These are phyloP conservation scores for Percina caprodes DNA, from an alignment of 2,113 vertebrate genomes.

Conservation along the genomic window DNA sequence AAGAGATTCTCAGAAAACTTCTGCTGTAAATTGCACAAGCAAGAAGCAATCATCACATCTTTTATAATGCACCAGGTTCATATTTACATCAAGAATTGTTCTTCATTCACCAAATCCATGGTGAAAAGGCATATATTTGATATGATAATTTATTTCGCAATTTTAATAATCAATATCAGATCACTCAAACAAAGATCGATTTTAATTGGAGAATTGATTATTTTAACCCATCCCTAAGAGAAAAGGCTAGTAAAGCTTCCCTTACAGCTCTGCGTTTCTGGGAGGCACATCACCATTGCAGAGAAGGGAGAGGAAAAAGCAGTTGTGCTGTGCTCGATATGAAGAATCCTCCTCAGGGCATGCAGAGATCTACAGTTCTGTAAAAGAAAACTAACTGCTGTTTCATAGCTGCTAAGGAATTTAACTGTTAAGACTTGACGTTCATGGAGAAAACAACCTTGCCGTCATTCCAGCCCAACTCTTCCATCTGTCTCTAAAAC, in stretches of 20 bases:
- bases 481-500: constrained; percentile 44
- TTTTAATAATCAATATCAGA: too few relatives aligned
- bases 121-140: too few relatives aligned
- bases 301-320: constrained; percentile 3
- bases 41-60: too few relatives aligned
- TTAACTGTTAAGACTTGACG: constrained; percentile 9
- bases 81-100: too few relatives aligned
- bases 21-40: too few relatives aligned
- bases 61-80: too few relatives aligned
- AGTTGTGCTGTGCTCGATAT: constrained; percentile 23
- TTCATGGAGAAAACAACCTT: neutral
- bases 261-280: constrained; percentile 37
- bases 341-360: constrained; percentile 17
- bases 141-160: too few relatives aligned
- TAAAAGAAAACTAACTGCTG: constrained; percentile 11
- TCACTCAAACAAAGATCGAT: too few relatives aligned
- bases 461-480: constrained; percentile 18
- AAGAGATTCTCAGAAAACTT: too few relatives aligned
- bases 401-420: constrained; percentile 51
- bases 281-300: neutral
- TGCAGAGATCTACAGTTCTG: constrained; percentile 8
- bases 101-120: too few relatives aligned
- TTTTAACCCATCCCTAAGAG: neutral
- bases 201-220: too few relatives aligned
- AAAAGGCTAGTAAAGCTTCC: constrained; percentile 2